Evolutionary conservation across 2,888 invertebrate genomes (phyloP), one percentile per base, ranked within the genome.

Genomic region (Epinotia bilunana): DNA sequence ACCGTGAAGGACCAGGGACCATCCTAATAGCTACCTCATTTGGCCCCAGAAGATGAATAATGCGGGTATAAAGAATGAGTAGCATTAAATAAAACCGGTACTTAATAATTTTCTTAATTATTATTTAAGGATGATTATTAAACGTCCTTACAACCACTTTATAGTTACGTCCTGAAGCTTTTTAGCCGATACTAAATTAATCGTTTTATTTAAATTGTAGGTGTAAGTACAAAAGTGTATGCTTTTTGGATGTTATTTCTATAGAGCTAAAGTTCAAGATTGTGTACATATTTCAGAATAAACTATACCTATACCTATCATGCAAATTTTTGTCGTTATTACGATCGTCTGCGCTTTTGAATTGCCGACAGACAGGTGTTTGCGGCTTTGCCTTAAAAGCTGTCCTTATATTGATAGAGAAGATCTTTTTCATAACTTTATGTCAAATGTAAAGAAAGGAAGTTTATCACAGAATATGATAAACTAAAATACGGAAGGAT

Each of bases 291-390:
- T 6, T n/a, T 53, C 0, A n/a, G 7, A 6, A n/a, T n/a, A 0
- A 39, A 53, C 3, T 7, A 7, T 5, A n/a, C 13, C n/a, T 0
- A 1, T 53, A 53, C 13, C 11, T 43, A 67, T 57, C 67, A 57
- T 57, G 57, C 57, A 20, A 28, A 61, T 60, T 58, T 57, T 64
- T 57, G 64, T 64, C 12, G 28, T 33, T 63, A 63, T 68, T 74
- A 69, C 53, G 33, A 39, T 53, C 55, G 20, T 20, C n/a, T 18
- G 20, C 18, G 61, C 73, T 55, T 61, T 69, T 74, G 63, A 74
- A 69, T 5, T 57, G 60, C 73, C 73, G 73, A 46, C 69, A 57
- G 18, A 69, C 73, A 72, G 72, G 60, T 67, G 62, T n/a, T 68
- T 16, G 43, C 53, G 23, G 49, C 9, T 18, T 28, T 70, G 46